A percentile compares a stretch with the other conserved stretches of the same genome.
phyloP scores from a whole-genome alignment of 1,140 invertebrate species.

The Solenopsis fugax region DNA sequence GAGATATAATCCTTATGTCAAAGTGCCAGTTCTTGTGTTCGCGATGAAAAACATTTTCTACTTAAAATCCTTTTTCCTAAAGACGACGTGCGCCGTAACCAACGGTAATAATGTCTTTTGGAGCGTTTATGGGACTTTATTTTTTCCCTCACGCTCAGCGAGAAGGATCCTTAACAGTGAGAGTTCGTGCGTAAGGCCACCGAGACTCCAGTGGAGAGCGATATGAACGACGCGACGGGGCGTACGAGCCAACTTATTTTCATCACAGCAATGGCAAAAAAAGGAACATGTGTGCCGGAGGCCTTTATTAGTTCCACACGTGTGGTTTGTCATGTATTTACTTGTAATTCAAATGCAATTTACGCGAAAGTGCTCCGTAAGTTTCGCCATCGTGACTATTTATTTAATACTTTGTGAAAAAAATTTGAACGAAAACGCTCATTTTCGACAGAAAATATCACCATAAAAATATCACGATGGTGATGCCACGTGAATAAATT shows the following conservation, averaged over 20 bases:
- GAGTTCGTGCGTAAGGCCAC: constrained; percentile 27
- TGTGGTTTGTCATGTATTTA: constrained; percentile 5
- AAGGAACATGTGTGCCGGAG: background rate
- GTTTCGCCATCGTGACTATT: constrained; percentile 34
- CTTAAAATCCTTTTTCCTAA: constrained; percentile 55
- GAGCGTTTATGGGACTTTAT: constrained; percentile 60
- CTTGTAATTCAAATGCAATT: constrained; percentile 53
- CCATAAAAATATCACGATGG: background rate
- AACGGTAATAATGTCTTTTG: constrained; percentile 54
- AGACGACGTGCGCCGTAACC: constrained; percentile 8
- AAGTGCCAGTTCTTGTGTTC: background rate
- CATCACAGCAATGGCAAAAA: constrained; percentile 18
- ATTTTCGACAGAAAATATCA: constrained; percentile 19
- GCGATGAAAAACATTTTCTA: background rate
- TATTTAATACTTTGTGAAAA: constrained; percentile 10
- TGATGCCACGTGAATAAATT: background rate
- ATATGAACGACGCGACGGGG: constrained; percentile 24
- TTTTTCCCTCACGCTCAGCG: background rate
- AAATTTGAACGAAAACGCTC: constrained; percentile 9
- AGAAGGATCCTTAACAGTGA: background rate
- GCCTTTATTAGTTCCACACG: constrained; percentile 45
- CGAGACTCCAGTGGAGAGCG: background rate
- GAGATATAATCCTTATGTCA: constrained; percentile 44
- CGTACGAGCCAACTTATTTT: constrained; percentile 22
- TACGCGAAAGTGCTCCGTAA: constrained; percentile 44